Base-by-base conservation (phyloP, 2,113 vertebrate genomes). In the Pseudorhombus dupliciocellatus region DNA sequence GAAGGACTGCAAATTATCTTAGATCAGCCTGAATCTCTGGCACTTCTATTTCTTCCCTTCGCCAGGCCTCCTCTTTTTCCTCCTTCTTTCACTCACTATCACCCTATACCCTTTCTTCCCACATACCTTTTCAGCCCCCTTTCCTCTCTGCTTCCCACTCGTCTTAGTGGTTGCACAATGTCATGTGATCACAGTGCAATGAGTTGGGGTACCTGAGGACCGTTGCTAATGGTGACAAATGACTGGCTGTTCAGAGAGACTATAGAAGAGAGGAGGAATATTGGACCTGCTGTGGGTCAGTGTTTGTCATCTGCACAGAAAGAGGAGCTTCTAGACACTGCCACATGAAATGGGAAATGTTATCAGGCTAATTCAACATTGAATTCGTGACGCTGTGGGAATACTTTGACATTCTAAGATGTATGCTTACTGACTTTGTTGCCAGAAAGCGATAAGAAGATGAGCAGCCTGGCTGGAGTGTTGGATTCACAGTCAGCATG, bases 161-260 rank as follows among this genome's bases (percentile, higher is more conserved):
- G 25, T 71, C 62, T 73, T 58, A 76, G 37, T 52, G 70, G 59
- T 82, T 70, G 51, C 66, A 56, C 53, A 15, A 30, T 56, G 74
- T 87, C 88, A 90, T 73, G 31, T 91, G 88, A 87, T 53, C 67
- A 34, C 48, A 34, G 69, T 56, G 81, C 57, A 54, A 40, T 74
- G 75, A 85, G 79, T 70, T 65, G 60, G 64, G 73, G 54, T 87
- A 89, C 79, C 87, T 85, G 82, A 75, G 70, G 83, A 85, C 79
- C 31, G 85, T 92, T 92, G 90, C 91, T 92, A 92, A 92, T 91
- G 84, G 90, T 89, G 88, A 94, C 90, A 90, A 93, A 91, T 77
- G 79, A 89, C 74, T 70, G 62, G 63, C 71, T 60, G 53, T 73
- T 66, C 60, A 31, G 53, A 61, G 40, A 54, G 48, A 50, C 57